phyloP scores from a whole-genome alignment of 1,140 invertebrate genomes.

The Palaemon carinicauda region DNA sequence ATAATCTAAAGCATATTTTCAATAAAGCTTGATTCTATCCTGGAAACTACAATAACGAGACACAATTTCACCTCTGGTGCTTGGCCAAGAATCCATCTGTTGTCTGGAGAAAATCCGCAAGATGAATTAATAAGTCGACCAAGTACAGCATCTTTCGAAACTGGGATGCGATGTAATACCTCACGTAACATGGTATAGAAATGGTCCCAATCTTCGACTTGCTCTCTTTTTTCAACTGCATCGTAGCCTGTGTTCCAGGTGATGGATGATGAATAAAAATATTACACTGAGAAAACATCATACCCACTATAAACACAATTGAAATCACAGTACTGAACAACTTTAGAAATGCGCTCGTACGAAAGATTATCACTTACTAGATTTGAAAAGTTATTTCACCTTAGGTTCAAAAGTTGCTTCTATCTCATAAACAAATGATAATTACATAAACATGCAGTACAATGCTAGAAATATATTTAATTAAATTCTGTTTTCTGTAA shows the following conservation, averaged over 20 bases:
- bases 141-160: slow-evolving; percentile 75
- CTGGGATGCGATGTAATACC: slow-evolving; percentile 84
- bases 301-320: no score
- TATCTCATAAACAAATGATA: no score
- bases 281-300: no score
- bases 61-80: slow-evolving; percentile 55
- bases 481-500: no score
- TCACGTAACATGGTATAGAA: slow-evolving; percentile 90
- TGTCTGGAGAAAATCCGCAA: slow-evolving; percentile 90
- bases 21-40: neutral
- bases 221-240: slow-evolving; percentile 12
- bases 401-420: no score
- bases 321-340: no score
- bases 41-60: neutral
- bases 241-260: slow-evolving; percentile 63
- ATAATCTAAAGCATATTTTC: neutral
- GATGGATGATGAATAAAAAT: no score
- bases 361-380: no score
- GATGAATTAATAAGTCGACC: slow-evolving; percentile 85
- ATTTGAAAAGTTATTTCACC: no score
- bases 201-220: slow-evolving; percentile 85
- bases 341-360: no score
- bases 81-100: slow-evolving; percentile 65
- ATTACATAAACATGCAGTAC: no score
- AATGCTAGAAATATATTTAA: no score